These are phyloP conservation scores for Prolemur simus DNA, from an alignment of 2,113 vertebrate genomes.

Conservation along the genomic window DNA sequence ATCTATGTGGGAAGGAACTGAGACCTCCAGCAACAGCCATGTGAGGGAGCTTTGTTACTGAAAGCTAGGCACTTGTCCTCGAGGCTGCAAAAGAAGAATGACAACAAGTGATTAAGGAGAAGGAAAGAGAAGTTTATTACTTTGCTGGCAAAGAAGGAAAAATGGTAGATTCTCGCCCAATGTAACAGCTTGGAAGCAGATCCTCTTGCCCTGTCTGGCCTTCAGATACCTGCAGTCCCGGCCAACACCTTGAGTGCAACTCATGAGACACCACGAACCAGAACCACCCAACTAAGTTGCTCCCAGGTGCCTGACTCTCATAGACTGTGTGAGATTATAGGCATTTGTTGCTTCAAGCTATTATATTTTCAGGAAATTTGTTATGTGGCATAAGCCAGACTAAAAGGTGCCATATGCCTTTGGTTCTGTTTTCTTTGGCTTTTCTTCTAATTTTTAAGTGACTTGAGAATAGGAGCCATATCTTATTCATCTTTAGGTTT, in stretches of 20 bases:
- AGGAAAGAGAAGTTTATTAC: too few relatives aligned
- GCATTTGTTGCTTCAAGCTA: neutral
- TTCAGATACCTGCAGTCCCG: neutral
- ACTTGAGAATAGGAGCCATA: neutral
- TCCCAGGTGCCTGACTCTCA: neutral
- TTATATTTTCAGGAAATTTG: neutral
- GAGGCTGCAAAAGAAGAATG: too few relatives aligned
- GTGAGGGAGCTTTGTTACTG: too few relatives aligned
- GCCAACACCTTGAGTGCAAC: neutral
- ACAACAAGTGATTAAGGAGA: too few relatives aligned
- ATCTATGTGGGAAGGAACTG: accelerated
- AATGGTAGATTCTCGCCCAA: too few relatives aligned
- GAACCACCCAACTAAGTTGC: neutral
- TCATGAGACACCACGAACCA: neutral
- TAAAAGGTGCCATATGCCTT: neutral
- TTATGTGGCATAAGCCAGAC: neutral
- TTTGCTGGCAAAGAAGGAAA: too few relatives aligned
- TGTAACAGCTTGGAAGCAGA: neutral
- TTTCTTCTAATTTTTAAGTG: neutral
- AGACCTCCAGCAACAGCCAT: neutral
- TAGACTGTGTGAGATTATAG: neutral
- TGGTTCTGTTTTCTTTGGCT: neutral
- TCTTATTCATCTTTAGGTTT: neutral
- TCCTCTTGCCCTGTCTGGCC: neutral
- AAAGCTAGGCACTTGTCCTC: too few relatives aligned